Percentiles rank a stretch among this genome's conserved stretches.
Conservation (phyloP, 2,888 invertebrate genomes). For the Patella caerulea region DNA sequence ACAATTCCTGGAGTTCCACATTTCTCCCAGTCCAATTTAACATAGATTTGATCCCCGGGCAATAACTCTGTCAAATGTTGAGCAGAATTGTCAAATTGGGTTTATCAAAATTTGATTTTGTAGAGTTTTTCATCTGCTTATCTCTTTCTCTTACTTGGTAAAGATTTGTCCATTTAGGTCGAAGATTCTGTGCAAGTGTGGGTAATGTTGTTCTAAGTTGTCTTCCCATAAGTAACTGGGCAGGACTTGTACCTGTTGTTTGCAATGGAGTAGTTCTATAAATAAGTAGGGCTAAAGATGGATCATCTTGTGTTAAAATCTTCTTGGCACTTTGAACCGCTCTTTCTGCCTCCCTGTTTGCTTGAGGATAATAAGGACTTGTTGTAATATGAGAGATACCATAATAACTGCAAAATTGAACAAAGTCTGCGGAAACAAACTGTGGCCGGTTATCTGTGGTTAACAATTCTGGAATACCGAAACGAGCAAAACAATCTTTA, state of each 20-base stretch:
- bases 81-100: background rate
- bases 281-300: background rate
- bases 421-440: background rate
- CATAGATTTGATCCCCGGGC: background rate
- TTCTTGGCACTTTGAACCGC: background rate
- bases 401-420: background rate
- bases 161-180: background rate
- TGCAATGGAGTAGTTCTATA: background rate
- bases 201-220: background rate
- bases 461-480: background rate
- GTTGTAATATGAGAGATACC: background rate
- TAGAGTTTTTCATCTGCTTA: background rate
- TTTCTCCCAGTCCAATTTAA: background rate
- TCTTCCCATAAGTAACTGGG: background rate
- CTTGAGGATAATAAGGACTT: background rate
- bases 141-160: background rate
- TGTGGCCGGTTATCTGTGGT: background rate
- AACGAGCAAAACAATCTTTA: background rate
- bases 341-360: background rate
- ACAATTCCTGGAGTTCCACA: background rate
- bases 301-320: background rate
- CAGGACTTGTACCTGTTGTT: background rate
- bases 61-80: background rate
- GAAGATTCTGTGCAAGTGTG: background rate
- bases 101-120: background rate